phyloP scores from a whole-genome alignment of 2,797 vertebrate species.

The Crocodylus rhombifer region DNA sequence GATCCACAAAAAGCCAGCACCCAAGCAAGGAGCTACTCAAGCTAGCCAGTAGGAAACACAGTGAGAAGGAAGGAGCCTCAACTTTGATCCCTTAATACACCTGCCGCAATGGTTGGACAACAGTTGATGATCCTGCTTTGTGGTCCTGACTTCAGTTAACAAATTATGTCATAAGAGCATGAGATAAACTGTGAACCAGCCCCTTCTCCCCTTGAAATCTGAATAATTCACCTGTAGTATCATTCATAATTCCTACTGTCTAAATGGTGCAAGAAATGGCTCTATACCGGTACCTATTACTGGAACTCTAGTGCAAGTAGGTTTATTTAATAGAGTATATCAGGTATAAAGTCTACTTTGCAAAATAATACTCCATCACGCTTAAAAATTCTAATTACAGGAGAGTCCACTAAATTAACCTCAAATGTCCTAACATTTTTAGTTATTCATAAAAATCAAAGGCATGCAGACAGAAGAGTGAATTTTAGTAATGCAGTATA shows the following conservation, averaged over 20 bases:
- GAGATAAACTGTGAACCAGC: background rate
- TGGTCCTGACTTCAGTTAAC: background rate
- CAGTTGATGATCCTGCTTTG: background rate
- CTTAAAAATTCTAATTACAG: background rate
- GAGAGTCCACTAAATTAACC: background rate
- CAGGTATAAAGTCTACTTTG: background rate
- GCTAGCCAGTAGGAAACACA: background rate
- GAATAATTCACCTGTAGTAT: background rate
- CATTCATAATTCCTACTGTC: background rate
- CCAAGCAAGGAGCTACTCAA: background rate
- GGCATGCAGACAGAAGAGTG: background rate
- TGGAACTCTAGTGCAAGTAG: background rate
- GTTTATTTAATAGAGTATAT: background rate
- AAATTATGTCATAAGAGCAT: background rate
- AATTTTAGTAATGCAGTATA: background rate
- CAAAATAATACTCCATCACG: background rate
- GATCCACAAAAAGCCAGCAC: background rate
- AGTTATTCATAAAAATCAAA: background rate
- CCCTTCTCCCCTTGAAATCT: background rate
- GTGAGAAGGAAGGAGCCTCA: background rate
- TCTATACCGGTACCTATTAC: background rate
- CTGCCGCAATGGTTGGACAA: rapidly evolving
- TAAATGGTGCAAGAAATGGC: background rate
- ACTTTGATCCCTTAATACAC: background rate
- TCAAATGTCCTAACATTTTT: background rate